phyloP scores from a whole-genome alignment of 1,140 invertebrate species.

The Oppia nitens region DNA sequence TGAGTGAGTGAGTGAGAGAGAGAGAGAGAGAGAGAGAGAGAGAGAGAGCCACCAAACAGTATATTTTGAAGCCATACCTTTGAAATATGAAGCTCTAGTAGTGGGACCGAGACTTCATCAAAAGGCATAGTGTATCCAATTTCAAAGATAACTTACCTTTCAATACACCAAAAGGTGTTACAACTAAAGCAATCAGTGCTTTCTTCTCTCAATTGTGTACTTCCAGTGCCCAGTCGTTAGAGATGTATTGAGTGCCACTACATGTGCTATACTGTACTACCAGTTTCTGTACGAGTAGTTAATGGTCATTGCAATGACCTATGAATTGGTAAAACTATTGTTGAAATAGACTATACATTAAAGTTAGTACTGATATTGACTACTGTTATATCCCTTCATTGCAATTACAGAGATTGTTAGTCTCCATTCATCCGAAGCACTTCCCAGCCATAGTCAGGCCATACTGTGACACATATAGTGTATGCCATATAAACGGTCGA shows the following conservation, averaged over 20 bases:
- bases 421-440: background rate
- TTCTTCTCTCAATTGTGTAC: background rate
- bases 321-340: background rate
- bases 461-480: too few relatives aligned
- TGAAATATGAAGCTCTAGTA: background rate
- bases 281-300: too few relatives aligned
- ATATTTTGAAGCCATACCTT: background rate
- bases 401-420: background rate
- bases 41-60: too few relatives aligned
- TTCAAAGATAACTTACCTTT: background rate
- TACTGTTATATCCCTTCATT: background rate
- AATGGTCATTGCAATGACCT: background rate
- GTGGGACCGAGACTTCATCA: background rate
- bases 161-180: background rate
- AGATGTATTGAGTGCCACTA: too few relatives aligned
- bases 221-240: too few relatives aligned
- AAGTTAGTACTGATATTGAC: too few relatives aligned
- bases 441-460: background rate
- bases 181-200: background rate
- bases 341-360: too few relatives aligned
- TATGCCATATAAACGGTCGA: too few relatives aligned
- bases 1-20: too few relatives aligned
- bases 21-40: too few relatives aligned
- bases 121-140: background rate
- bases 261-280: too few relatives aligned